Evolutionary conservation across 2,797 vertebrate species (phyloP).

Genomic region (Paratrypauchen microcephalus): DNA sequence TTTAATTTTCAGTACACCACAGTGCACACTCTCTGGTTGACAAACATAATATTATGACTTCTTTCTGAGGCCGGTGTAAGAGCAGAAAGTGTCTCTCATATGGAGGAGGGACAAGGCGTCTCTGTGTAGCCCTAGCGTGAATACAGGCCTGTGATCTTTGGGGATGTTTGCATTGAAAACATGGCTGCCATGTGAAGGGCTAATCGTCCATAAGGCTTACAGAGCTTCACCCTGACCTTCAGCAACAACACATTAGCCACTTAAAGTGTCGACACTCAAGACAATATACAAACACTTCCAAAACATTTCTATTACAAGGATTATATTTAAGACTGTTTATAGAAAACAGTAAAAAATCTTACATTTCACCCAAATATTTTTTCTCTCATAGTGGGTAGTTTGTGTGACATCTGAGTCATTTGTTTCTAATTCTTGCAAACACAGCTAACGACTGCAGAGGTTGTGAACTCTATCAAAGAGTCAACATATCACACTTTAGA

Average conservation of each 20-base stretch:
- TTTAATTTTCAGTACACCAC: constrained; percentile 67
- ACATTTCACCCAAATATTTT: not conserved
- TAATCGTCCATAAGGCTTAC: constrained; percentile 53
- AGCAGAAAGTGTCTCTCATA: constrained; percentile 51
- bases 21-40: constrained; percentile 65
- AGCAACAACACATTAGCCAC: constrained; percentile 39
- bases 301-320: not conserved
- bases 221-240: constrained; percentile 53
- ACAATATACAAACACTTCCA: not conserved
- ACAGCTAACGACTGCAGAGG: constrained; percentile 26
- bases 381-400: not conserved
- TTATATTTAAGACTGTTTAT: not conserved
- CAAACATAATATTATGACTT: constrained; percentile 82
- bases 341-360: not conserved
- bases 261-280: constrained; percentile 26
- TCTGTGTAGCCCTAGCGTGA: constrained; percentile 71
- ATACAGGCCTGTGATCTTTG: constrained; percentile 67
- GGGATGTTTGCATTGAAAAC: constrained; percentile 78
- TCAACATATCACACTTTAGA: not conserved
- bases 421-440: constrained; percentile 4
- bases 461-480: not conserved
- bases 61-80: constrained; percentile 43
- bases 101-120: constrained; percentile 61
- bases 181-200: constrained; percentile 53
- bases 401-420: not conserved